A percentile compares a stretch with the other conserved stretches of the same genome.
Evolutionary conservation across 1,140 invertebrate genomes (phyloP).

Genomic region (Cotesia vestalis): DNA sequence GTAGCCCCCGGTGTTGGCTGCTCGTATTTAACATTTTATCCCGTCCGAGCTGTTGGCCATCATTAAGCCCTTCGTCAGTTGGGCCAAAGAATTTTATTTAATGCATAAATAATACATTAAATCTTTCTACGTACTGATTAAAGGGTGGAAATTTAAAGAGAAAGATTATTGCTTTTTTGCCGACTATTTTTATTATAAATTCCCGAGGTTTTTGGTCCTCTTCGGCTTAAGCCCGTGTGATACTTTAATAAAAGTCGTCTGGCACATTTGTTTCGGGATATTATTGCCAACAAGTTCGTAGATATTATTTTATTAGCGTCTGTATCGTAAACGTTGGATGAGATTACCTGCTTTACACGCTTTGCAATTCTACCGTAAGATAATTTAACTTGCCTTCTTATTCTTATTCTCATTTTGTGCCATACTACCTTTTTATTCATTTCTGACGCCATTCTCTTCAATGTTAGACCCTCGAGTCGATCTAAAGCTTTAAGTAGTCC

Average conservation of each 20-base stretch:
- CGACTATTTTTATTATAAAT: too few species aligned
- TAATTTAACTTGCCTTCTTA: background rate
- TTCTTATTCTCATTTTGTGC: background rate
- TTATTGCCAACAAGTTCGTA: conserved; percentile 49
- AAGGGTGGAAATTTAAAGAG: background rate
- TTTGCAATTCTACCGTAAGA: conserved; percentile 9
- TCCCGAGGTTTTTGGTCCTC: background rate
- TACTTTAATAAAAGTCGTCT: conserved; percentile 62
- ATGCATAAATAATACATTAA: background rate
- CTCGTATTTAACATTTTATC: conserved; percentile 63
- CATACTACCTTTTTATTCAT: background rate
- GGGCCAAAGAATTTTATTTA: conserved; percentile 53
- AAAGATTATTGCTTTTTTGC: background rate
- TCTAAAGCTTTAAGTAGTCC: conserved; percentile 1
- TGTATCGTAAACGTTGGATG: conserved; percentile 29
- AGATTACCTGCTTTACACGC: conserved; percentile 20
- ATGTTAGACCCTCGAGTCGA: too few species aligned
- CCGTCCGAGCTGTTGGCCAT: conserved; percentile 47
- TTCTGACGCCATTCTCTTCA: too few species aligned
- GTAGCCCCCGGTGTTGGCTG: conserved; percentile 48
- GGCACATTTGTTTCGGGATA: conserved; percentile 58
- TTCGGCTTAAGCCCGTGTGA: conserved; percentile 31
- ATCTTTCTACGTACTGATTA: background rate
- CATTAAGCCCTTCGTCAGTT: conserved; percentile 36
- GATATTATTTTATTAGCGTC: conserved; percentile 59